A percentile compares a stretch with the other conserved stretches of the same genome.
Conservation (phyloP, 2,797 vertebrate species). For the Spondyliosoma cantharus region DNA sequence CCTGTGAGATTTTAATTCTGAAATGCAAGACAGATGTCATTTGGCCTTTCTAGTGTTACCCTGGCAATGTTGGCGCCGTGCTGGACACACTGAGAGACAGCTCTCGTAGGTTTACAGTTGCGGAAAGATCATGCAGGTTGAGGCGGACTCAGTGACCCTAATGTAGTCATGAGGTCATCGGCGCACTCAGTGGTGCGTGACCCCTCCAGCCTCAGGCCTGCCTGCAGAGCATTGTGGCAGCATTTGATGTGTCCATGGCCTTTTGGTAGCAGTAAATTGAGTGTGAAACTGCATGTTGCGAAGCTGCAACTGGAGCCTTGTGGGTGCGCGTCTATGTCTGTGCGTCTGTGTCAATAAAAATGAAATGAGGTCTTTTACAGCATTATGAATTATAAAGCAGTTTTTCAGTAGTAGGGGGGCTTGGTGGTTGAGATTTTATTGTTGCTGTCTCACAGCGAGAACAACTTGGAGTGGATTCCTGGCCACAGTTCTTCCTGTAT, state of each 20-base stretch:
- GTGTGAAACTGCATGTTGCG: constrained; percentile 70
- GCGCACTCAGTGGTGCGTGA: constrained; percentile 50
- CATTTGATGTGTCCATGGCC: constrained; percentile 56
- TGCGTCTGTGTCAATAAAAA: constrained; percentile 53
- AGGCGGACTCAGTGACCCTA: constrained; percentile 24
- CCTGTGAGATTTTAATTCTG: neutral
- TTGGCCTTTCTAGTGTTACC: neutral
- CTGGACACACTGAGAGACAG: neutral
- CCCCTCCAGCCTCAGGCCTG: constrained; percentile 52
- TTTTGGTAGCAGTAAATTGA: constrained; percentile 70
- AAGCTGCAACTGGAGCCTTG: constrained; percentile 68
- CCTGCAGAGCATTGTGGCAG: constrained; percentile 51
- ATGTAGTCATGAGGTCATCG: constrained; percentile 54
- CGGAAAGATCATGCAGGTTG: constrained; percentile 27
- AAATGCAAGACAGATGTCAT: constrained; percentile 20
- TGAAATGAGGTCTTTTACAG: constrained; percentile 58
- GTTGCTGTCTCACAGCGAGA: constrained; percentile 23
- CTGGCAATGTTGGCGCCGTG: neutral
- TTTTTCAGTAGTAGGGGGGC: constrained; percentile 34
- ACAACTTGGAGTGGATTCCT: neutral
- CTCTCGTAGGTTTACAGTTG: neutral
- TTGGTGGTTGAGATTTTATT: constrained; percentile 31
- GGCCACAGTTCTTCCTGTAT: constrained; percentile 1
- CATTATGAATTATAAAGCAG: constrained; percentile 52
- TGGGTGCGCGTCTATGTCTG: constrained; percentile 46